Evolutionary conservation across 2,797 vertebrate species (phyloP), one percentile per base, ranked within the genome.

Genomic region (Antrozous pallidus): DNA sequence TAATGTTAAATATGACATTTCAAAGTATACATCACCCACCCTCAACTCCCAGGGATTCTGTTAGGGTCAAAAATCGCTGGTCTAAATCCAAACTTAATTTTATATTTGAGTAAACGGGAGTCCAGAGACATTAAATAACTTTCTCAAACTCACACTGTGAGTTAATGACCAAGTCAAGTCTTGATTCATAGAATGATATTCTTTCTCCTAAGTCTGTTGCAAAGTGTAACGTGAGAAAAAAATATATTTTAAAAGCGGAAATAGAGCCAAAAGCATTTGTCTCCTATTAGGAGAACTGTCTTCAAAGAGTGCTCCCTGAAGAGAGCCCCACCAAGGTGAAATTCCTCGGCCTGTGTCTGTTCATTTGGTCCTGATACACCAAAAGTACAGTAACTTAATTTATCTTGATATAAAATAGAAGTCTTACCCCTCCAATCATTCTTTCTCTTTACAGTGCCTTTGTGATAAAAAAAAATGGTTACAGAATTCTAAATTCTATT

Each of bases 401-500:
- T 88, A 93, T 81, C 51, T 90, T 90, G 14, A 78, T 70, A 63
- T 73, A 78, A 84, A 84, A 58, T 83, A 91, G 61, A 93, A 90
- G 42, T 45, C 22, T 20, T 92, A 28, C 17, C 88, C 36, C 75
- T 75, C 36, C 13, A 74, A 40, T 71, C 26, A 16, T 84, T 83
- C 5, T 28, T 28, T 84, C 24, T 69, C 56, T 77, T 86, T 75
- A 69, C 11, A 91, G 69, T 73, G 33, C 16, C 74, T 94, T 28
- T 86, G 36, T 74, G 67, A 77, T 45, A 91, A 94, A 86, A 36
- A 91, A 54, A 93, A 95, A 83, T 74, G 36, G 75, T 88, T 83
- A 93, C 86, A 95, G 28, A 90, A 95, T 80, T 94, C 83, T 95
- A 33, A 91, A 61, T 67, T 84, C 74, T 92, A 61, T 40, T 95